phyloP scores from a whole-genome alignment of 2,797 vertebrate genomes.

The Tarsius wallacei region DNA sequence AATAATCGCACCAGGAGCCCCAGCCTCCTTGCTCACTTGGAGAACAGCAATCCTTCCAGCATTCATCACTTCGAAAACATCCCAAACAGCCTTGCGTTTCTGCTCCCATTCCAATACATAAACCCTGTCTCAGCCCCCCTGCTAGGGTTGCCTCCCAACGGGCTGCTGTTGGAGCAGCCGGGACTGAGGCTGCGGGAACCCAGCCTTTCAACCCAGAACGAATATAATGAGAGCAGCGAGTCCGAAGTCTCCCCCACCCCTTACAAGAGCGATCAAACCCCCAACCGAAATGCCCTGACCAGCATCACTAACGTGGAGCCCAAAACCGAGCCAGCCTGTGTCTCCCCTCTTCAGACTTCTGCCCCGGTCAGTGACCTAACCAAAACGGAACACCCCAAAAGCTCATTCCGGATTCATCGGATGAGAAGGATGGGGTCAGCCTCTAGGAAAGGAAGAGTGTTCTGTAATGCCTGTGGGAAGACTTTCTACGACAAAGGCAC shows the following conservation, averaged over 20 bases:
- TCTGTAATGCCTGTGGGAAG: slow-evolving; percentile 97
- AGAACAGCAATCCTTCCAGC: slow-evolving; percentile 99
- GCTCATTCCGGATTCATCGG: slow-evolving; percentile 93
- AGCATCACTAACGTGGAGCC: slow-evolving; percentile 96
- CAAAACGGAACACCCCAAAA: slow-evolving; percentile 92
- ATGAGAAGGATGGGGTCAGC: slow-evolving; percentile 96
- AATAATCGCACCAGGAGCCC: slow-evolving; percentile 99
- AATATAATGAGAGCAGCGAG: slow-evolving; percentile 97
- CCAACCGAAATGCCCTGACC: slow-evolving; percentile 95
- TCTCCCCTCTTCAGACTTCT: slow-evolving; percentile 96
- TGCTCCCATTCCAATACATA: slow-evolving; percentile 99
- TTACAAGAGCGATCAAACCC: slow-evolving; percentile 96
- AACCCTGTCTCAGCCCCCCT: slow-evolving; percentile 98
- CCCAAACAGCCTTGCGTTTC: slow-evolving; percentile 98
- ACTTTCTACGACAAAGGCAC: slow-evolving; percentile 95
- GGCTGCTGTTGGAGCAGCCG: slow-evolving; percentile 96
- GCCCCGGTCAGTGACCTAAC: slow-evolving; percentile 92
- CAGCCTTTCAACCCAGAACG: slow-evolving; percentile 96
- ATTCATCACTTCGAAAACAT: slow-evolving; percentile 99
- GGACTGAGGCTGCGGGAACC: slow-evolving; percentile 96
- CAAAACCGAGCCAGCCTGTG: slow-evolving; percentile 96
- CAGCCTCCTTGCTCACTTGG: slow-evolving; percentile 97
- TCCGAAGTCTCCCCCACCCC: slow-evolving; percentile 98
- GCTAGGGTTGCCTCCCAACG: slow-evolving; percentile 98
- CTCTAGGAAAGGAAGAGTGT: slow-evolving; percentile 98